Base-by-base conservation (phyloP, 2,113 vertebrate genomes). In the Collichthys lucidus region DNA sequence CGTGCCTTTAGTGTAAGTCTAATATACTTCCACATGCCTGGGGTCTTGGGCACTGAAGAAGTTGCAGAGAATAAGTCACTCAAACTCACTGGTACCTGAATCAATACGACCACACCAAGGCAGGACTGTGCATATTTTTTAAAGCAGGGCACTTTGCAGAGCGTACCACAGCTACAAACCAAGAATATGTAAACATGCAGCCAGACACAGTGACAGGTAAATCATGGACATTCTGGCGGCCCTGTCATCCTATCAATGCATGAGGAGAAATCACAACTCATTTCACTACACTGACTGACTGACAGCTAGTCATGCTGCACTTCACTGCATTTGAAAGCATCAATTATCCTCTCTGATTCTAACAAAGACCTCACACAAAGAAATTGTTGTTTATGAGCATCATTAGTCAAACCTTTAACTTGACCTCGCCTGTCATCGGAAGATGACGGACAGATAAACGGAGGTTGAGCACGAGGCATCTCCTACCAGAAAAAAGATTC, bases 371-470 rank as follows among this genome's bases (percentile, higher is more conserved):
- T 65, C 24, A 29, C n/a, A n/a, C 19, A 61, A 50, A 69, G 57
- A 68, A 55, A n/a, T 52, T 3, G 57, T 55, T 72, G 61, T 79
- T 79, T 42, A 68, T 20, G 15, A 60, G 56, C 70, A 5, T 83
- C 40, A 74, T 24, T 59, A 62, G 35, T 53, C 57, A 55, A 74
- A 53, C 31, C 64, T 79, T n/a, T 46, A 59, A 40, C 26, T 61
- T 59, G 35, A 79, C 57, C 60, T 74, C 20, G 5, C 35, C 47
- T 53, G 29, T 79, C 50, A 71, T 20, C 26, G 64, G 60, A 79
- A 62, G 62, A 68, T 86, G n/a, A 83, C 61, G 35, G 79, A 68
- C 59, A 46, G 11, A 76, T 53, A 66, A 81, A 63, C 19, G 9
- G 15, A 35, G 26, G 22, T 29, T 78, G 26, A 63, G 56, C 71